Evolutionary conservation across 1,140 invertebrate species (phyloP).

Genomic region (Batillaria attramentaria): DNA sequence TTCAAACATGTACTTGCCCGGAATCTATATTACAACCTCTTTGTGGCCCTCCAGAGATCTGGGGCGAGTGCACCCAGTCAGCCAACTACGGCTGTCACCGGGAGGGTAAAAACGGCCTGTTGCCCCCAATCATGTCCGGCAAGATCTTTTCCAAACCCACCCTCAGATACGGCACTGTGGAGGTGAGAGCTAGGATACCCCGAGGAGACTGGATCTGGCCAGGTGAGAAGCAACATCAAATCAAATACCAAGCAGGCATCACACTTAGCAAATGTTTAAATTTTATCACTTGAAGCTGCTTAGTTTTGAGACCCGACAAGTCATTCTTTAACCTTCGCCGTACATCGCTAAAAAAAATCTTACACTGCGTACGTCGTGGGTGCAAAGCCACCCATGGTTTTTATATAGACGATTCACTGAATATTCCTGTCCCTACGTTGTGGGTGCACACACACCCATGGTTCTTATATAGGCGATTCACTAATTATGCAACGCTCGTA

Average conservation of each 20-base stretch:
- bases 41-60: slow-evolving; percentile 27
- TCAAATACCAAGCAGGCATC: too few relatives aligned
- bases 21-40: not conserved
- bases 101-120: slow-evolving; percentile 31
- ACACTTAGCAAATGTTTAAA: too few relatives aligned
- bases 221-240: slow-evolving; percentile 70
- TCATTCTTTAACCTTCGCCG: not conserved
- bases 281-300: not conserved
- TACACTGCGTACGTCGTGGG: not conserved
- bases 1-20: not conserved
- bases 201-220: slow-evolving; percentile 85
- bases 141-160: slow-evolving; percentile 79
- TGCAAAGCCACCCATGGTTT: too few relatives aligned
- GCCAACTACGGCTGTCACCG: slow-evolving; percentile 49
- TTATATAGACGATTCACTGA: too few relatives aligned
- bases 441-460: too few relatives aligned
- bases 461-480: too few relatives aligned
- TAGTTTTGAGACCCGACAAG: not conserved
- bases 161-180: slow-evolving; percentile 81
- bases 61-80: slow-evolving; percentile 46
- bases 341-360: not conserved
- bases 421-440: too few relatives aligned
- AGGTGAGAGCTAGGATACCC: slow-evolving; percentile 82
- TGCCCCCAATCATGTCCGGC: slow-evolving; percentile 74
- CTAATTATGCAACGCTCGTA: too few relatives aligned